Evolutionary conservation across 2,113 vertebrate genomes (phyloP).

Genomic region (Nothocercus nigrocapillus): DNA sequence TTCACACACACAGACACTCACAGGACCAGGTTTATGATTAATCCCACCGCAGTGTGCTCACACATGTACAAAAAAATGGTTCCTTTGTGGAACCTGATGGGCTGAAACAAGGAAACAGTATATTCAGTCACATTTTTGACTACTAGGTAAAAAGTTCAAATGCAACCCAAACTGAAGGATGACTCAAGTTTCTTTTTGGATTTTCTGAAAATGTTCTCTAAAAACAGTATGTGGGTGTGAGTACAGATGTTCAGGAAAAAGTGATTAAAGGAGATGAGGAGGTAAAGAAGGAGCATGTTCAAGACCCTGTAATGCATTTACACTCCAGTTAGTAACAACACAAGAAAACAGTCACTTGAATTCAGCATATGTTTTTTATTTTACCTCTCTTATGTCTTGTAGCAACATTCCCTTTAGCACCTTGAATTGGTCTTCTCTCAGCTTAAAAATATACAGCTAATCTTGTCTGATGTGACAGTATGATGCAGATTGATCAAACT

Average conservation of each 20-base stretch:
- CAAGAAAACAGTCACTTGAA: background rate
- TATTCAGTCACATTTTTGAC: conserved; percentile 62
- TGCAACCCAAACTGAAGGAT: conserved; percentile 58
- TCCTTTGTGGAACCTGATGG: conserved; percentile 72
- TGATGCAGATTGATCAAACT: background rate
- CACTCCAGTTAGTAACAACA: background rate
- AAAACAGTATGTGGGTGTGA: conserved; percentile 23
- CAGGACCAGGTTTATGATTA: conserved; percentile 66
- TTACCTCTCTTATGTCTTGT: background rate
- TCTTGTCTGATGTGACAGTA: background rate
- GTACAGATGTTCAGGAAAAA: conserved; percentile 31
- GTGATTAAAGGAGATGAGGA: background rate
- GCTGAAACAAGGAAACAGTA: conserved; percentile 68
- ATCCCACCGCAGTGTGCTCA: conserved; percentile 49
- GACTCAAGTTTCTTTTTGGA: conserved; percentile 53
- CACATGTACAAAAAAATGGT: conserved; percentile 64
- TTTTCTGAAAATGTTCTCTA: conserved; percentile 60
- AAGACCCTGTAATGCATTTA: background rate
- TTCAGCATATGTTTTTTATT: background rate
- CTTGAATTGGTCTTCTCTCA: background rate
- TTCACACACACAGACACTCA: conserved; percentile 72
- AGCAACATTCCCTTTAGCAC: background rate
- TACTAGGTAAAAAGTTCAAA: conserved; percentile 71
- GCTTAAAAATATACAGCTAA: background rate
- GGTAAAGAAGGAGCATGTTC: conserved; percentile 3